Conservation (phyloP, 1,140 invertebrate species). For the Drosophila equinoxialis region DNA sequence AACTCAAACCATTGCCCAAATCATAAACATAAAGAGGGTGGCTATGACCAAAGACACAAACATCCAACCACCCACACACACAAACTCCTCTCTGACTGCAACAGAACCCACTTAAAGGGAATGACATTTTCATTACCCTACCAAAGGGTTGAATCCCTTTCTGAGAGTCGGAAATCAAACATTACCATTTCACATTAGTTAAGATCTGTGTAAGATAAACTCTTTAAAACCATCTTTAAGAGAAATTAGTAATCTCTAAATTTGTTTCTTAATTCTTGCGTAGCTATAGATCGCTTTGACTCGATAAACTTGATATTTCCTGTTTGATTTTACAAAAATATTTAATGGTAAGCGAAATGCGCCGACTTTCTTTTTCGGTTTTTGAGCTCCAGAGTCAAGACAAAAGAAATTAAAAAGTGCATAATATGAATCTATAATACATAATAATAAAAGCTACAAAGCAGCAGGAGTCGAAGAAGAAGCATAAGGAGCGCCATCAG, state of each 20-base stretch:
- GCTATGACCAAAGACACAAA: conserved; percentile 43
- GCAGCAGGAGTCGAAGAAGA: conserved; percentile 34
- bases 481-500: conserved; percentile 19
- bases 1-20: conserved; percentile 49
- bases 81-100: conserved; percentile 9
- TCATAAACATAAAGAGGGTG: conserved; percentile 43
- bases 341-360: conserved; percentile 43
- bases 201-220: background rate
- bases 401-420: conserved; percentile 78
- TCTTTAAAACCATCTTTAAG: no score
- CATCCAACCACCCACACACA: conserved; percentile 1
- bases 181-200: no score
- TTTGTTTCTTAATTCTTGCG: background rate
- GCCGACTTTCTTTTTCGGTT: conserved; percentile 48
- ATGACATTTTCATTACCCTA: conserved; percentile 14
- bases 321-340: conserved; percentile 37
- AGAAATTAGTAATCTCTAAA: background rate
- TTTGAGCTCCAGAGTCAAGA: conserved; percentile 44
- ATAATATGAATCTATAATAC: conserved; percentile 81
- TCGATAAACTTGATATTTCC: conserved; percentile 22
- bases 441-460: conserved; percentile 75
- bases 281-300: background rate
- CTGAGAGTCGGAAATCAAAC: no score
- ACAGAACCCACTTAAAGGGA: conserved; percentile 44
- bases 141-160: background rate